Percentiles rank a stretch among this genome's conserved stretches.
These are phyloP conservation scores for Poecilia gillii DNA, from an alignment of 2,797 vertebrate species.

Conservation along the genomic window DNA sequence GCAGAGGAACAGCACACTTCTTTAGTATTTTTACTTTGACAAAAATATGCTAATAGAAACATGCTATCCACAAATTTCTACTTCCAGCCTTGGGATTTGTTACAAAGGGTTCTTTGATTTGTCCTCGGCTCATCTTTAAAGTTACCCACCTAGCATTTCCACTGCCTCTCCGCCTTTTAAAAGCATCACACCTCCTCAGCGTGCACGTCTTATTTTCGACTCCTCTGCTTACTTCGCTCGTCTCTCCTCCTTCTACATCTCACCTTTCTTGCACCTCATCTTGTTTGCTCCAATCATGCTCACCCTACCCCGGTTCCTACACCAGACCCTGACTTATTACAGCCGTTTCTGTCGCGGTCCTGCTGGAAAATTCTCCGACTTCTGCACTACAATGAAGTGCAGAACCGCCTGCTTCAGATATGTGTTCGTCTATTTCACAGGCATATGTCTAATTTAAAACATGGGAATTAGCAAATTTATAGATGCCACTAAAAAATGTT, in stretches of 20 bases:
- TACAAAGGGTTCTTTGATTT: constrained; percentile 66
- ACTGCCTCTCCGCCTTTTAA: constrained; percentile 20
- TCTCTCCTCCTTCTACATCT: constrained; percentile 22
- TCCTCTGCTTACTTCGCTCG: constrained; percentile 27
- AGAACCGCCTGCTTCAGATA: background rate
- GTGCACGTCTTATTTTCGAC: constrained; percentile 29
- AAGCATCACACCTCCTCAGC: constrained; percentile 26
- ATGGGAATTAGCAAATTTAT: background rate
- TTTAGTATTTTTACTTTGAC: constrained; percentile 36
- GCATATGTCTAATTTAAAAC: constrained; percentile 4
- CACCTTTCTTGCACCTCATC: constrained; percentile 30
- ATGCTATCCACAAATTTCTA: constrained; percentile 56
- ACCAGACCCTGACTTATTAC: constrained; percentile 29
- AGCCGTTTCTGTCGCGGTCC: background rate
- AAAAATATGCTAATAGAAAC: constrained; percentile 62
- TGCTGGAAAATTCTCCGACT: constrained; percentile 30
- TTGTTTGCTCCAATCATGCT: constrained; percentile 44
- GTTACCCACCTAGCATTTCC: constrained; percentile 16
- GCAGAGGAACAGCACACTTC: constrained; percentile 41
- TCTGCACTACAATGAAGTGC: constrained; percentile 6
- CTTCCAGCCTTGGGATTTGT: constrained; percentile 55
- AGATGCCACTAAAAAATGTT: background rate
- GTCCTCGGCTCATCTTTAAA: constrained; percentile 37
- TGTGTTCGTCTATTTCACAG: constrained; percentile 7
- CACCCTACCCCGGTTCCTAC: constrained; percentile 20